phyloP scores from a whole-genome alignment of 1,140 invertebrate species.

The Procambarus clarkii region DNA sequence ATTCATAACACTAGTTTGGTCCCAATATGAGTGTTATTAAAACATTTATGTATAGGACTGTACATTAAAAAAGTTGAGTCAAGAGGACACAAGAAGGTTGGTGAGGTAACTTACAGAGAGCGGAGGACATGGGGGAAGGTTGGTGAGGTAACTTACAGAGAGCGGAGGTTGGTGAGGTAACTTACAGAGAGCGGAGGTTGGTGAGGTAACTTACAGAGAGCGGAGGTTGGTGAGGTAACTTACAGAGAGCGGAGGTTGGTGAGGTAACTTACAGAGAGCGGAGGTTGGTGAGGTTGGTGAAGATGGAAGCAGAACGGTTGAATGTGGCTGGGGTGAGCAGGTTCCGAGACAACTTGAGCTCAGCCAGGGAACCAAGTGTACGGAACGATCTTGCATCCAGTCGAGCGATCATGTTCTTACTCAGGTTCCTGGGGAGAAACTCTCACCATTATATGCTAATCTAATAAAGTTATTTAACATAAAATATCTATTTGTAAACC shows the following conservation, averaged over 20 bases:
- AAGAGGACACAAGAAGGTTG: not conserved
- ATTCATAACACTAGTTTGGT: no score
- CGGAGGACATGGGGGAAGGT: not conserved
- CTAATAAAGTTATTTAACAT: no score
- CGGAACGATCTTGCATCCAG: conserved; percentile 89
- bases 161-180: not conserved
- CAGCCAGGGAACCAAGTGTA: conserved; percentile 83
- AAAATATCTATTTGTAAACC: no score
- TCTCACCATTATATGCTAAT: no score
- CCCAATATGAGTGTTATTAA: no score
- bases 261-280: conserved; percentile 82
- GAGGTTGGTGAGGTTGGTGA: not conserved
- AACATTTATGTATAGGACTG: no score
- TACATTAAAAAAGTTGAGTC: no score
- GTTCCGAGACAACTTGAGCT: conserved; percentile 87
- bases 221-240: conserved; percentile 20
- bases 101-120: conserved; percentile 28
- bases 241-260: conserved; percentile 82
- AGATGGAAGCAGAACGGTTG: not conserved
- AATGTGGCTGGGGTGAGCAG: conserved; percentile 39
- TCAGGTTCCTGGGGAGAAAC: conserved; percentile 82
- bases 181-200: not conserved
- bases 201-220: not conserved
- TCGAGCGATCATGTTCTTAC: conserved; percentile 85
- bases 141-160: not conserved